A percentile compares a stretch with the other conserved stretches of the same genome.
phyloP scores from a whole-genome alignment of 2,888 invertebrate species.

The Crematogaster levior region DNA sequence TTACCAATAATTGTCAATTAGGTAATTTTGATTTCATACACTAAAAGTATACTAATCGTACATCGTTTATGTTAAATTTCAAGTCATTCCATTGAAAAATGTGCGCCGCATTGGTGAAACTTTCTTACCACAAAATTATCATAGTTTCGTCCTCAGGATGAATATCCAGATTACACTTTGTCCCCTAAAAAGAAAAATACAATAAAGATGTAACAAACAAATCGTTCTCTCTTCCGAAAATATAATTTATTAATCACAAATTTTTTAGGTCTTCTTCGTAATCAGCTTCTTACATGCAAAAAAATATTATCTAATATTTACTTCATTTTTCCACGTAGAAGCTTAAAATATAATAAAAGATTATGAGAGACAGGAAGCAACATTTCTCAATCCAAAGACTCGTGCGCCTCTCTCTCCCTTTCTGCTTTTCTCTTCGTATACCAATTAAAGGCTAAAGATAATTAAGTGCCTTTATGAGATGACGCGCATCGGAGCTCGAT shows the following conservation, averaged over 20 bases:
- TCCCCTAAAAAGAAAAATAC: too few relatives aligned
- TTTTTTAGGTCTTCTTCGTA: neutral
- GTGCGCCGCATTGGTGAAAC: too few relatives aligned
- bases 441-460: conserved; percentile 40
- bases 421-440: conserved; percentile 9
- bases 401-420: neutral
- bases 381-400: neutral
- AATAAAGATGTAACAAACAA: too few relatives aligned
- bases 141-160: too few relatives aligned
- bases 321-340: neutral
- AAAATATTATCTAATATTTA: neutral
- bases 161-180: too few relatives aligned
- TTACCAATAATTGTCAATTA: too few relatives aligned
- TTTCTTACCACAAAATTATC: too few relatives aligned
- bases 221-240: too few relatives aligned
- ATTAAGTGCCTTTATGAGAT: conserved; percentile 50
- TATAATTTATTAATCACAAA: neutral
- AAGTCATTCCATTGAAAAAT: neutral
- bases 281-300: neutral
- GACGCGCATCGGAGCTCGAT: conserved; percentile 41
- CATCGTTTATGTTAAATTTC: conserved; percentile 1
- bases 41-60: too few relatives aligned
- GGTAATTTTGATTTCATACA: too few relatives aligned
- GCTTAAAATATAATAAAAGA: neutral
- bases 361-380: neutral